phyloP scores from a whole-genome alignment of 2,113 vertebrate genomes.

The Labeo rohita region DNA sequence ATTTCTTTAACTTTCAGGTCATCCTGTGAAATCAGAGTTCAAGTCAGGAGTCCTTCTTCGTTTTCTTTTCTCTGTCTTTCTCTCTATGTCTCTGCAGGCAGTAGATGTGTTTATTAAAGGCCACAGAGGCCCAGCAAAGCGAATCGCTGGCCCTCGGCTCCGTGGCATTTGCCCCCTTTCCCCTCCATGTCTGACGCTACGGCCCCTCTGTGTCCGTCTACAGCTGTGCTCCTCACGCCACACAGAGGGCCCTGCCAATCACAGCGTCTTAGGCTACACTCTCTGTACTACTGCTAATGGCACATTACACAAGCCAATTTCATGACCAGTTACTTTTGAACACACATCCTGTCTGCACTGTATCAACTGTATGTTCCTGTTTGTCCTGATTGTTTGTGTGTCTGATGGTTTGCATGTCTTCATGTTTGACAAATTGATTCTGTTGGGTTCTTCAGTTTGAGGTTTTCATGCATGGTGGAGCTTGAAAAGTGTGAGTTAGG shows the following conservation, averaged over 20 bases:
- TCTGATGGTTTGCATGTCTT: not conserved
- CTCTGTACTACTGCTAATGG: not conserved
- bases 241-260: constrained; percentile 73
- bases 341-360: not conserved
- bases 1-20: not conserved
- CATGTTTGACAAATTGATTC: not conserved
- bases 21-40: not conserved
- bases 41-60: not conserved
- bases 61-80: not conserved
- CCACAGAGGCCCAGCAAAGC: constrained; percentile 71
- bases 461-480: constrained; percentile 2
- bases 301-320: not conserved
- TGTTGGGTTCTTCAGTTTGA: not conserved
- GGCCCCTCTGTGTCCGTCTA: not conserved
- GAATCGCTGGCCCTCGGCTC: constrained; percentile 64
- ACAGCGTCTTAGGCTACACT: constrained; percentile 35
- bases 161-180: too few species aligned
- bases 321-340: not conserved
- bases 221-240: constrained; percentile 26
- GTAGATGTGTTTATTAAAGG: constrained; percentile 71
- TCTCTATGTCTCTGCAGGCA: constrained; percentile 27
- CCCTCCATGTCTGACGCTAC: too few species aligned
- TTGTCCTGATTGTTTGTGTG: not conserved
- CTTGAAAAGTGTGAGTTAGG: not conserved
- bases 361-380: not conserved